Conservation (phyloP, 1,140 invertebrate genomes). For the Drosophila repletoides region DNA sequence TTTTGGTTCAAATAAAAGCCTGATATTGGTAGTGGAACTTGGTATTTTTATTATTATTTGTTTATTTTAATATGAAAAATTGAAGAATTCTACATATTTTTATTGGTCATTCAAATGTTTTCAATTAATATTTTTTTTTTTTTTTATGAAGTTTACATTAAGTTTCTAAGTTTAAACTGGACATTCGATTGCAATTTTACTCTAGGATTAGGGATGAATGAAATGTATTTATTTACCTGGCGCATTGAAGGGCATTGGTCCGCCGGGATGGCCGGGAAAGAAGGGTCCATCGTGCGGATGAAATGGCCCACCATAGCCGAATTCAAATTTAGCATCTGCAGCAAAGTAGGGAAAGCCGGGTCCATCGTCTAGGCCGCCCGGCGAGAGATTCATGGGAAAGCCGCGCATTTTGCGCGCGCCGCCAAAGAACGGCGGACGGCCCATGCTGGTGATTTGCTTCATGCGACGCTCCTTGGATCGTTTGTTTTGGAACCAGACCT, state of each 20-base stretch:
- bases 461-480: constrained; percentile 96
- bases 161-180: too few species aligned
- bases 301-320: constrained; percentile 92
- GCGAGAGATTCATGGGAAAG: constrained; percentile 94
- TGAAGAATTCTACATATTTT: too few species aligned
- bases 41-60: too few species aligned
- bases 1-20: too few species aligned
- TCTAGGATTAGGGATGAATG: too few species aligned
- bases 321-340: constrained; percentile 93
- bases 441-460: constrained; percentile 96
- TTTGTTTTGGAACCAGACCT: constrained; percentile 99
- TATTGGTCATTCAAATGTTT: too few species aligned
- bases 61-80: too few species aligned
- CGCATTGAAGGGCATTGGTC: constrained; percentile 88
- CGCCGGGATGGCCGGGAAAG: constrained; percentile 90
- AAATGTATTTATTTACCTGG: too few species aligned
- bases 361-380: constrained; percentile 91
- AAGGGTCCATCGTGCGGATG: constrained; percentile 93
- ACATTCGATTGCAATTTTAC: too few species aligned
- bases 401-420: constrained; percentile 94
- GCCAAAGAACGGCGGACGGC: constrained; percentile 93
- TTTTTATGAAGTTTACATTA: too few species aligned
- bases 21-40: too few species aligned
- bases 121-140: too few species aligned
- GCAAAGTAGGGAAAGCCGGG: constrained; percentile 94